Conservation (phyloP, 2,113 vertebrate genomes). For the Phrynocephalus versicolor region DNA sequence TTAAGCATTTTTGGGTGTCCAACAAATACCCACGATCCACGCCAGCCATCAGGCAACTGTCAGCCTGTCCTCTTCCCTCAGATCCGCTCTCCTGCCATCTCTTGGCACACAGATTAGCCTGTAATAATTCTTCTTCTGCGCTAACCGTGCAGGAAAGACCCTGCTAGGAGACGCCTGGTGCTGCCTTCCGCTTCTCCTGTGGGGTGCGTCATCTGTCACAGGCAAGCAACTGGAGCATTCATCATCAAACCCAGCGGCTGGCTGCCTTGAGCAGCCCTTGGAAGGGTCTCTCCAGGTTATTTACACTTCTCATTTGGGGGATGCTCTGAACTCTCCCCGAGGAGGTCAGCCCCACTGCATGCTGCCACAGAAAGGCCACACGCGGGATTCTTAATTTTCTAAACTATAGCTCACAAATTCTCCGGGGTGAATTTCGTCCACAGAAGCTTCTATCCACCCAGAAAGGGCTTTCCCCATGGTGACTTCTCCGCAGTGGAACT, state of each 20-base stretch:
- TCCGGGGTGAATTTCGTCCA: no score
- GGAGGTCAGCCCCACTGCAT: no score
- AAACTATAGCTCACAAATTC: no score
- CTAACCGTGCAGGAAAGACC: neutral
- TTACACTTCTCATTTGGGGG: neutral
- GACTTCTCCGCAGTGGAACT: no score
- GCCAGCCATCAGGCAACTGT: neutral
- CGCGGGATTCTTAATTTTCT: no score
- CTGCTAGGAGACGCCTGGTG: neutral
- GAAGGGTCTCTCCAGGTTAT: constrained; percentile 2
- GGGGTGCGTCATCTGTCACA: constrained; percentile 17
- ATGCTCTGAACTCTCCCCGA: no score
- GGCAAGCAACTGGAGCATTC: neutral
- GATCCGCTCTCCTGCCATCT: neutral
- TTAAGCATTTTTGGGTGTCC: no score
- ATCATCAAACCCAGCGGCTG: neutral
- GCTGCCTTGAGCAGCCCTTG: neutral
- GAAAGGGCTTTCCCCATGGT: no score
- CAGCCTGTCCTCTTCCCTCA: neutral
- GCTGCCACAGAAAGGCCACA: no score
- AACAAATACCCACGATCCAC: no score
- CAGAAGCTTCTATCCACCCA: no score
- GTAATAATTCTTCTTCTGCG: neutral
- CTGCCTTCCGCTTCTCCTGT: neutral
- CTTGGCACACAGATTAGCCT: neutral